Conservation (phyloP, 2,888 invertebrate species). For the Idaea aversata region DNA sequence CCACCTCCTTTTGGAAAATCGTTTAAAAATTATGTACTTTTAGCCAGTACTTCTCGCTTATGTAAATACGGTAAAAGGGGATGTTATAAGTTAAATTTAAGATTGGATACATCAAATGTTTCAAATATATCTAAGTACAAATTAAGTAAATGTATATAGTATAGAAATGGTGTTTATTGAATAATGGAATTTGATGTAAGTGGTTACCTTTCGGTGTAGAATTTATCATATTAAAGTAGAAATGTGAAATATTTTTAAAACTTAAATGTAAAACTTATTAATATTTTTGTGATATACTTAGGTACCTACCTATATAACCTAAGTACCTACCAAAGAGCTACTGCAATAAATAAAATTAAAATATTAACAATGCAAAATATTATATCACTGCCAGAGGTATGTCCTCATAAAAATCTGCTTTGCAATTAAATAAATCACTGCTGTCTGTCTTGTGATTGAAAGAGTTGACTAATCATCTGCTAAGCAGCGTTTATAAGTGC, state of each 20-base stretch:
- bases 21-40: not conserved
- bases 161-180: constrained; percentile 19
- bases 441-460: no score
- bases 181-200: not conserved
- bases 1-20: not conserved
- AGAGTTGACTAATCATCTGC: no score
- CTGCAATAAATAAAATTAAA: not conserved
- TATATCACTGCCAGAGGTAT: no score
- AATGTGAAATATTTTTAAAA: not conserved
- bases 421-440: no score
- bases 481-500: not conserved
- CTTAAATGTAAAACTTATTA: not conserved
- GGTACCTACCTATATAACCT: not conserved
- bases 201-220: not conserved
- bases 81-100: constrained; percentile 18
- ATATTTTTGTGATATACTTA: not conserved
- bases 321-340: not conserved
- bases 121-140: constrained; percentile 33
- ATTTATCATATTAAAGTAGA: not conserved
- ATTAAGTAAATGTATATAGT: constrained; percentile 18
- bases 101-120: constrained; percentile 49
- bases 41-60: not conserved
- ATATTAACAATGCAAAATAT: no score
- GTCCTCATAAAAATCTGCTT: no score
- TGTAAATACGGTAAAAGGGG: not conserved